These are phyloP conservation scores for Guaruba guarouba DNA, from an alignment of 2,113 vertebrate species.

Conservation along the genomic window DNA sequence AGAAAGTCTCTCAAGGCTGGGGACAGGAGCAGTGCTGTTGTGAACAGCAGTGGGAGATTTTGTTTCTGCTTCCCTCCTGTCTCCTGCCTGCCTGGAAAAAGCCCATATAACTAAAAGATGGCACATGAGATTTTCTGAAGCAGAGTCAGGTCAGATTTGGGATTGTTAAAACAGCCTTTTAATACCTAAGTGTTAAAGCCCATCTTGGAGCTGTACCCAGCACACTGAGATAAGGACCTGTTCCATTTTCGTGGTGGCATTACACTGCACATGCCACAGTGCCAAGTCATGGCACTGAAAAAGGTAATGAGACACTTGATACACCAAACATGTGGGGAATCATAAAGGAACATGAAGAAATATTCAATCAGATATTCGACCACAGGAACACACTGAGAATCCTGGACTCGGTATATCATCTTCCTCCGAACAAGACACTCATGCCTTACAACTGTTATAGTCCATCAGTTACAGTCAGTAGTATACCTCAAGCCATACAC, in stretches of 20 bases:
- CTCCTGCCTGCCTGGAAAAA: background rate
- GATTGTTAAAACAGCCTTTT: background rate
- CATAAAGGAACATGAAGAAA: background rate
- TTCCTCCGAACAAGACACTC: background rate
- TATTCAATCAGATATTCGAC: background rate
- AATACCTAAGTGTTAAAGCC: background rate
- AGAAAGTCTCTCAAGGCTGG: background rate
- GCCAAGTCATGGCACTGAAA: background rate
- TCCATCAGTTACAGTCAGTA: background rate
- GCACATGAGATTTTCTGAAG: accelerated
- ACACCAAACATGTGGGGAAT: background rate
- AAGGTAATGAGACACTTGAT: background rate
- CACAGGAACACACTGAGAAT: background rate
- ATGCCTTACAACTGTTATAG: background rate
- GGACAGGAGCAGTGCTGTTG: accelerated
- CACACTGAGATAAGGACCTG: background rate
- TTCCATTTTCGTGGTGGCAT: background rate
- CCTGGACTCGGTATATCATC: accelerated
- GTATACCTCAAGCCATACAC: background rate
- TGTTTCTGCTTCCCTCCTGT: background rate
- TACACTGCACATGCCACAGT: conserved; percentile 4
- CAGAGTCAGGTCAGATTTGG: background rate
- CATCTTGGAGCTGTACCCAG: background rate
- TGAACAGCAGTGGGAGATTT: background rate
- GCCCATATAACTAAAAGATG: background rate